Base-by-base conservation (phyloP, 2,888 invertebrate genomes). In the Drosophila neonasuta region DNA sequence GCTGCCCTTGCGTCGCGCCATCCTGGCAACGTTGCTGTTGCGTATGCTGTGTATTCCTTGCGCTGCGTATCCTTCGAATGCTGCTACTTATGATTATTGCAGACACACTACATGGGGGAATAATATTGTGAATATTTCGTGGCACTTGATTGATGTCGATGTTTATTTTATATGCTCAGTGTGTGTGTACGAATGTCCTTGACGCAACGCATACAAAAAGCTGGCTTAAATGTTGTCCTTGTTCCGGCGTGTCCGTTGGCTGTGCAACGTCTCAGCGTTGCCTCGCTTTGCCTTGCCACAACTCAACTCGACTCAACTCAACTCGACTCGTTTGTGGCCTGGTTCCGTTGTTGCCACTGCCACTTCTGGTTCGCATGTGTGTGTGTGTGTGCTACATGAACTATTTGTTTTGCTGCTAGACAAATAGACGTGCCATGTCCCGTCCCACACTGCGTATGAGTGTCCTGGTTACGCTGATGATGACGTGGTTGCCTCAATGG, bases 1-100 rank as follows among this genome's bases (percentile, higher is more conserved):
- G 85, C 86, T 86, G 73, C 89, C 89, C 74, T 79, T 88, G 76
- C 89, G 89, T 69, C 89, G 79, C 61, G 89, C 89, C 89, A 89
- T 88, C 10, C 9, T 32, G 17, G 15, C 17, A 20, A 30, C 24
- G 51, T 48, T 15, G 8, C 15, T 49, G 49, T 52, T 13, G n/a
- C 13, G 32, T 59, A 36, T 58, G 52, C 63, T 60, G 51, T 63
- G 39, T 69, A 44, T 57, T 50, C 52, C 59, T 64, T 17, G 20
- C 11, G 34, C 17, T 17, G 44, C 15, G 9, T 34, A 36, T 36
- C n/a, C 36, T 36, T 36, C 36, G 36, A 36, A 13, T 32, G 34
- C 24, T 49, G 30, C 44, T 42, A 30, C 41, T 46, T 66, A 11
- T 73, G 68, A 44, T 56, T 56, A 42, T 50, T 34, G 60, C 50